Evolutionary conservation across 2,888 invertebrate genomes (phyloP).

Genomic region (Nesidiocoris tenuis): DNA sequence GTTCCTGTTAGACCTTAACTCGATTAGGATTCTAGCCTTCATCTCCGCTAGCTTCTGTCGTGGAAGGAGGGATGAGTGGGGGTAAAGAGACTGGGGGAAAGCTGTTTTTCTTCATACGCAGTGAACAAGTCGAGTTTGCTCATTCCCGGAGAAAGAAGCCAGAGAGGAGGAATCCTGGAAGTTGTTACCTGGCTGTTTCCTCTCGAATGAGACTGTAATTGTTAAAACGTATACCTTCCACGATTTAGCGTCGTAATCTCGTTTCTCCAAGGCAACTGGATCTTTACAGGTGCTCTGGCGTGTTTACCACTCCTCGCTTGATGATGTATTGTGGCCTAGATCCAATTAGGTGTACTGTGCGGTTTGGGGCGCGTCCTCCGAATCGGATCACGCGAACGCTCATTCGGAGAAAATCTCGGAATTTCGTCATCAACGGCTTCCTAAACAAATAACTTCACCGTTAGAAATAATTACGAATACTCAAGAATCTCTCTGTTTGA

Average conservation of each 20-base stretch:
- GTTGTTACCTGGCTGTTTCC: not conserved
- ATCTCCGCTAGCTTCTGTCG: not conserved
- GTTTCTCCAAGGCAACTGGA: not conserved
- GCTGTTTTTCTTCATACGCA: not conserved
- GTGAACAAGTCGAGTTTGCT: not conserved
- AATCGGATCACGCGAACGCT: too few relatives aligned
- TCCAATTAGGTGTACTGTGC: too few relatives aligned
- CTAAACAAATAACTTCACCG: too few relatives aligned
- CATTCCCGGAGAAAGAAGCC: not conserved
- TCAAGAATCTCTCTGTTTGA: too few relatives aligned
- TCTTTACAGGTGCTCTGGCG: not conserved
- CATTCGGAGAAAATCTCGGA: too few relatives aligned
- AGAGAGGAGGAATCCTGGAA: not conserved
- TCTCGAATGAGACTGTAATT: conserved; percentile 15
- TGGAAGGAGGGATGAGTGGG: too few relatives aligned
- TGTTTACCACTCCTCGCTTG: not conserved
- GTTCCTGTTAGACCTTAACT: too few relatives aligned
- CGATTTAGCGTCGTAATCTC: not conserved
- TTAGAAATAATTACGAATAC: too few relatives aligned
- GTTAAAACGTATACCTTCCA: not conserved
- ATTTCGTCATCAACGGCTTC: too few relatives aligned
- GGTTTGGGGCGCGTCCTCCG: too few relatives aligned
- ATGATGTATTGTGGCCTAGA: not conserved
- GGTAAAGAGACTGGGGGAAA: too few relatives aligned
- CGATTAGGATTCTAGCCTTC: not conserved